These are phyloP conservation scores for Drosophila pseudotakahashii DNA, from an alignment of 2,888 invertebrate genomes.

Conservation along the genomic window DNA sequence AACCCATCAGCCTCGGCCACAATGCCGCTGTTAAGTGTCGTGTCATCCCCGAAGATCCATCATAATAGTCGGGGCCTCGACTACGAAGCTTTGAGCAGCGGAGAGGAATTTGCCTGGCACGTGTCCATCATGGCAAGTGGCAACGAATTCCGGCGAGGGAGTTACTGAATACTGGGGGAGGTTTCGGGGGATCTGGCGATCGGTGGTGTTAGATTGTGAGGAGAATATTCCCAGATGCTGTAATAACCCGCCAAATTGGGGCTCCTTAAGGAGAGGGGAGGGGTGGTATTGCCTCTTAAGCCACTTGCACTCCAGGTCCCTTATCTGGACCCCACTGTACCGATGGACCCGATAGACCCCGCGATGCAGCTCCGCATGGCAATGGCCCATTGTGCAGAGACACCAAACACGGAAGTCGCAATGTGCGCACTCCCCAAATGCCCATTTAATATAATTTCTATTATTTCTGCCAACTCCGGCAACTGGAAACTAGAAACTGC, in stretches of 20 bases:
- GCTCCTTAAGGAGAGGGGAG: slow-evolving; percentile 19
- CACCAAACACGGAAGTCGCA: slow-evolving; percentile 71
- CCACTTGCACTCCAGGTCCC: slow-evolving; percentile 31
- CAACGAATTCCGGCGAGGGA: slow-evolving; percentile 46
- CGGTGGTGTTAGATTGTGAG: slow-evolving; percentile 54
- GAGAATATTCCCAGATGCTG: slow-evolving; percentile 52
- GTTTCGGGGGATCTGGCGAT: neutral
- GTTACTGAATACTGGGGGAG: slow-evolving; percentile 15
- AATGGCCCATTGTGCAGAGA: slow-evolving; percentile 70
- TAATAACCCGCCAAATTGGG: slow-evolving; percentile 70
- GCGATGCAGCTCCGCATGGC: slow-evolving; percentile 16
- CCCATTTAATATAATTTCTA: slow-evolving; percentile 77
- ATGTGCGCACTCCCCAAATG: slow-evolving; percentile 71
- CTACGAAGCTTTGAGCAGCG: slow-evolving; percentile 35
- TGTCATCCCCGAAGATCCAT: slow-evolving; percentile 76
- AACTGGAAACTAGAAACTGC: slow-evolving; percentile 70
- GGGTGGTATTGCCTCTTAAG: too few relatives aligned
- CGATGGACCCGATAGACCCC: neutral
- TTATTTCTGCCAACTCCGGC: slow-evolving; percentile 70
- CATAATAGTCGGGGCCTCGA: slow-evolving; percentile 47
- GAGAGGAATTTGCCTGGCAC: slow-evolving; percentile 71
- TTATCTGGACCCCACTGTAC: slow-evolving; percentile 8
- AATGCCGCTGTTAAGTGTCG: slow-evolving; percentile 71
- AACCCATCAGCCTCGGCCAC: slow-evolving; percentile 15
- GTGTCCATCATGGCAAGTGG: slow-evolving; percentile 65